Base-by-base conservation (phyloP, 2,113 vertebrate genomes). In the Motacilla alba region DNA sequence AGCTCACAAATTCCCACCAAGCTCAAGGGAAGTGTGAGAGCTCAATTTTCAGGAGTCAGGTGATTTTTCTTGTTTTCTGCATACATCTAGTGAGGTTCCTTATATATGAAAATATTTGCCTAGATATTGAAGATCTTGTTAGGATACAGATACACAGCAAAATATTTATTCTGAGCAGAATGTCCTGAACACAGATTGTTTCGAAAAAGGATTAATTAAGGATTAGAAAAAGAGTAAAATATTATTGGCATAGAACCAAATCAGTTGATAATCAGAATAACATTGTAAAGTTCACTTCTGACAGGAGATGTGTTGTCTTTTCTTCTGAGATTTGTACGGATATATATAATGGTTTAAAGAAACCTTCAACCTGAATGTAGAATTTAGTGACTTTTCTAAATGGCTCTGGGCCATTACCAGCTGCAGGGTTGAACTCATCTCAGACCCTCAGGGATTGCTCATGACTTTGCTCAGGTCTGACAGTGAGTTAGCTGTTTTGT, bases 201-300 rank as follows among this genome's bases (percentile, higher is more conserved):
- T 90, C 86, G 62, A 26, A 62, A 97, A 95, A 69, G 35, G 72
- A 93, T 93, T 87, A 85, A 84, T 89, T 81, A 83, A 79, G 46
- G 76, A 87, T 93, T 62, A 93, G 64, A 90, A 86, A 87, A 91
- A 76, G 56, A 81, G 52, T 77, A 83, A 75, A 92, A 81, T 2
- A 46, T 86, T 44, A 39, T 56, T 94, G 90, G 41, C 53, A 39
- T 24, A 49, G 52, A 60, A 89, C 28, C 68, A 81, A 68, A 9
- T 53, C 47, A 81, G 14, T 4, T 86, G 53, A 56, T 89, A 84
- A 72, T 92, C 49, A 93, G 76, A 92, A 93, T 64, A 47, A 59
- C 27, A 31, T 58, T 92, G 83, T 95, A 56, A 84, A 93, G 68
- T 75, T 94, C 64, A 56, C n/a, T 68, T 75, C 14, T 94, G 68